These are phyloP conservation scores for Poicephalus gulielmi DNA, from an alignment of 2,113 vertebrate genomes.

Conservation along the genomic window DNA sequence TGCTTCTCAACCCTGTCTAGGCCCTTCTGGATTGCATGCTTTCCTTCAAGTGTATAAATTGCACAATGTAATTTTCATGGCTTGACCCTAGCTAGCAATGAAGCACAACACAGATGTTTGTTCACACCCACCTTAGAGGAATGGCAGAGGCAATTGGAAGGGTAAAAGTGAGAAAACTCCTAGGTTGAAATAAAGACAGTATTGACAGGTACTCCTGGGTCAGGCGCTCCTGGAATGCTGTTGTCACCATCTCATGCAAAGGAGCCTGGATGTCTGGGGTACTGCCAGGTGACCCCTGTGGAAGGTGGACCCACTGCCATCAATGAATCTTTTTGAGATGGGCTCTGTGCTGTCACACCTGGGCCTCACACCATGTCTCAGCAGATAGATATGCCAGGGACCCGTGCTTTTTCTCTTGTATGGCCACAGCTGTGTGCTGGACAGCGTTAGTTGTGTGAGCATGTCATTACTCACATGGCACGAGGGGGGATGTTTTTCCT, in stretches of 20 bases:
- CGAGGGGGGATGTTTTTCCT: too few relatives aligned
- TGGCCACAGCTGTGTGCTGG: too few relatives aligned
- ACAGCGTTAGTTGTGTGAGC: too few relatives aligned
- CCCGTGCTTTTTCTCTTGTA: too few relatives aligned
- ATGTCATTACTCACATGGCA: too few relatives aligned
- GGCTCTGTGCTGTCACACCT: too few relatives aligned
- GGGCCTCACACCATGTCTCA: not conserved
- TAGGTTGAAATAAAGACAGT: too few relatives aligned
- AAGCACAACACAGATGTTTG: rapidly evolving
- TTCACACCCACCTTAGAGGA: not conserved
- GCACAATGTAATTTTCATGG: not conserved
- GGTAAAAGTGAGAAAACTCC: too few relatives aligned
- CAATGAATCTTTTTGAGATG: not conserved
- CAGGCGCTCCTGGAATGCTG: not conserved
- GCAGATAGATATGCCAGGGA: too few relatives aligned
- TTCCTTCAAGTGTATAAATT: not conserved
- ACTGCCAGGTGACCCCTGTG: not conserved
- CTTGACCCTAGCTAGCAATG: not conserved
- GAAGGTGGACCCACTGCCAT: not conserved
- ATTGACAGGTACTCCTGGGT: too few relatives aligned
- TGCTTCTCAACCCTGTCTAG: not conserved
- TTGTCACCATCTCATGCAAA: not conserved
- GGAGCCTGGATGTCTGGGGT: not conserved
- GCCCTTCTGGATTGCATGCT: not conserved
- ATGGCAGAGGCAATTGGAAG: not conserved